Base-by-base conservation (phyloP, 37 sponge, comb jelly and placozoan species). In the Chondrilla cf. caribensis region DNA sequence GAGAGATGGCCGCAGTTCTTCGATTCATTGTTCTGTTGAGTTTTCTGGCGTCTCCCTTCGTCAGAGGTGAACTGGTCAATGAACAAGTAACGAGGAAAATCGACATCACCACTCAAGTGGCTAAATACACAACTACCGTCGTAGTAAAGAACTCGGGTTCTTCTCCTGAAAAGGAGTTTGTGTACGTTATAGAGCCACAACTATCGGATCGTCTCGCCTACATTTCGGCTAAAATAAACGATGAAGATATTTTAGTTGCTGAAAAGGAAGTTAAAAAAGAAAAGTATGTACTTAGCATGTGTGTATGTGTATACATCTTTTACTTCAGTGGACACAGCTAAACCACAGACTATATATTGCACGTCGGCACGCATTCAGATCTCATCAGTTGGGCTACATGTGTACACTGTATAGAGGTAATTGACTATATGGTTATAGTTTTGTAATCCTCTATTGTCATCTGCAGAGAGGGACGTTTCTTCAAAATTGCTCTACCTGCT, bases 401-500 rank as follows among this genome's bases (percentile, higher is more conserved):
- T n/a, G n/a, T n/a, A n/a, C n/a, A n/a, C n/a, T n/a, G n/a, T n/a
- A n/a, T n/a, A n/a, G n/a, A n/a, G n/a, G n/a, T n/a, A n/a, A n/a
- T n/a, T n/a, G n/a, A n/a, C n/a, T n/a, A n/a, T 40, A 25, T 73
- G 76, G 38, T 19, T 40, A 0, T 40, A 17, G 19, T 1, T 2
- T 73, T 73, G 19, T 21, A n/a, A 42, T 19, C 44, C 43, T 39
- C 40, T 73, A 36, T 73, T 2, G n/a, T 73, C 44, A 2, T 37
- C 24, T 39, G 43, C 14, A 73, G 76, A 38, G 76, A 73, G 1
- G 76, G 76, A 0, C 76, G 38, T 24, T 40, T 39, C 76, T 73
- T 73, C 25, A 39, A 40, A 25, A 25, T 73, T 0, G 25, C 22
- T 38, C 41, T 94, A 18, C 84, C 87, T 2, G 44, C 77, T 18